A percentile compares a stretch with the other conserved stretches of the same genome.
Evolutionary conservation across 2,888 invertebrate species (phyloP).

Genomic region (Yponomeuta sedellus): DNA sequence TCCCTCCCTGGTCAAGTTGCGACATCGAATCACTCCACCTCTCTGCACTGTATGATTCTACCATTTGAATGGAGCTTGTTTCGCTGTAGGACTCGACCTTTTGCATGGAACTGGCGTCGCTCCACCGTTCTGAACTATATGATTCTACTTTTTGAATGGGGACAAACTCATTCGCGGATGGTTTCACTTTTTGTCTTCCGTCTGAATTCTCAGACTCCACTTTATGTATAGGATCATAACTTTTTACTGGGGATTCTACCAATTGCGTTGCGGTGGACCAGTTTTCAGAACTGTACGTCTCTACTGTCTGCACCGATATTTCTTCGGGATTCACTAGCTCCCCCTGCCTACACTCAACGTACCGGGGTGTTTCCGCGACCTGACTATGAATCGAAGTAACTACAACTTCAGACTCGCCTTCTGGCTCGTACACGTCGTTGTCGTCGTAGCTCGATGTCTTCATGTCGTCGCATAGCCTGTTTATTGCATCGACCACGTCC

Average conservation of each 20-base stretch:
- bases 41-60: conserved; percentile 26
- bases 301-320: conserved; percentile 35
- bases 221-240: background rate
- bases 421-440: conserved; percentile 21
- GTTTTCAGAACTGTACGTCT: conserved; percentile 22
- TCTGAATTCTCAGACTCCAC: background rate
- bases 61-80: conserved; percentile 15
- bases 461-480: conserved; percentile 67
- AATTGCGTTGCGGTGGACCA: background rate
- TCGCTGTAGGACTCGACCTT: background rate
- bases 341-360: conserved; percentile 23
- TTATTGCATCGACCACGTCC: conserved; percentile 71
- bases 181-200: background rate
- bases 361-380: conserved; percentile 14
- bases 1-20: conserved; percentile 15
- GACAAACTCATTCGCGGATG: background rate
- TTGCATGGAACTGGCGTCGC: background rate
- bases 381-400: background rate
- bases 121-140: background rate
- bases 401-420: background rate
- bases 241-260: background rate
- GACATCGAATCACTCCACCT: conserved; percentile 34
- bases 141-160: background rate
- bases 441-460: conserved; percentile 52
- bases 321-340: conserved; percentile 42